Base-by-base conservation (phyloP, 2,113 vertebrate genomes). In the Salvelinus namaycush region DNA sequence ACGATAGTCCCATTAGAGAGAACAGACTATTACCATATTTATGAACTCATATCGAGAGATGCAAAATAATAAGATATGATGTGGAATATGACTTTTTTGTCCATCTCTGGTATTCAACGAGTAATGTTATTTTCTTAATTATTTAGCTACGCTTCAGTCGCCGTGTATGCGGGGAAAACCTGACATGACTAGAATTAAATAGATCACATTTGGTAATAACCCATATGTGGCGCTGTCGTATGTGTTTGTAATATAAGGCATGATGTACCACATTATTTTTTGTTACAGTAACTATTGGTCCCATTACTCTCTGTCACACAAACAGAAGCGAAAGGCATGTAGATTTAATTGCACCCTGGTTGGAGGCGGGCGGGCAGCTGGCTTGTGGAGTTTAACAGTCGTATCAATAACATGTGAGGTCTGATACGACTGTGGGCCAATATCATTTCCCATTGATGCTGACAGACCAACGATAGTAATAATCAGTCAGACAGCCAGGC, bases 251-350 rank as follows among this genome's bases (percentile, higher is more conserved):
- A 78, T 72, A 73, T 78, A 24, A 85, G 87, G 88, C 89, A 79
- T 18, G 77, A 76, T 79, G 83, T 87, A 91, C 89, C 87, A 74
- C 82, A 83, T 87, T 86, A 92, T 79, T 89, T 84, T 89, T 86
- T 87, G 86, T 91, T 91, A 89, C 89, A 89, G 88, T 90, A 89
- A 87, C 89, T 92, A 92, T 92, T 92, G 92, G 86, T 74, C 76
- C 84, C 89, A 92, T 93, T 91, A 92, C 86, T 93, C 92, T 92
- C 87, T 90, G 91, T 89, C 91, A 90, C 83, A 74, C 76, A 81
- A 73, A 74, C 73, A 27, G 70, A 68, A 82, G 83, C 75, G 65
- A 68, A 54, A 7, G 51, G 82, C 81, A 51, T 62, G 86, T 24
- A 83, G 88, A 92, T 92, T 90, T 91, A 90, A 92, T 92, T 91